A percentile compares a stretch with the other conserved stretches of the same genome.
Evolutionary conservation across 2,797 vertebrate genomes (phyloP).

Genomic region (Columba guinea): DNA sequence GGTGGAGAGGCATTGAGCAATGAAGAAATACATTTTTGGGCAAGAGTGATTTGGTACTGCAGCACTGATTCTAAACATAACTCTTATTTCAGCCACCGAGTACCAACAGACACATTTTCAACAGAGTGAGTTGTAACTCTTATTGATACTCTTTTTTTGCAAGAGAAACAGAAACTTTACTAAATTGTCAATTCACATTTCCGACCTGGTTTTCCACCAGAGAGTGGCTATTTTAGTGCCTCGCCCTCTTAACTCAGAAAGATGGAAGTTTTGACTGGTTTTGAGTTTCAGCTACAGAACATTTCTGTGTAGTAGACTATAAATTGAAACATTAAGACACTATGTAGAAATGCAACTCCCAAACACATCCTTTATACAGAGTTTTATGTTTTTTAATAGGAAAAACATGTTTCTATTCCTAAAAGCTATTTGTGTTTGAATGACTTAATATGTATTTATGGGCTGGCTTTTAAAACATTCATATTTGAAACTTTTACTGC

Average conservation of each 20-base stretch:
- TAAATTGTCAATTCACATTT: background rate
- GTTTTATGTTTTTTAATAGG: background rate
- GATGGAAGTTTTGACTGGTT: background rate
- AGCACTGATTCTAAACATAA: background rate
- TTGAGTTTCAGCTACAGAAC: background rate
- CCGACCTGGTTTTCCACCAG: background rate
- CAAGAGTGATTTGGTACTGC: background rate
- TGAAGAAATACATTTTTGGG: background rate
- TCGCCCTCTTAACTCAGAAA: background rate
- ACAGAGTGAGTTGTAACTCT: background rate
- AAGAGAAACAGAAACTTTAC: background rate
- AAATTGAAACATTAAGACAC: background rate
- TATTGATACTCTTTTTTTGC: background rate
- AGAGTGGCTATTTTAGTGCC: background rate
- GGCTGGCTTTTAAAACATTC: background rate
- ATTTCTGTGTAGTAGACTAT: background rate
- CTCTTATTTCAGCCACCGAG: background rate
- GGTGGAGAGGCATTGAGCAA: background rate
- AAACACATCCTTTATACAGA: background rate
- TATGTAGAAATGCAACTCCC: background rate
- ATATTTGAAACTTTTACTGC: background rate
- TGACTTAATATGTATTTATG: background rate
- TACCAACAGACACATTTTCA: background rate
- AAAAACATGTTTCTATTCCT: background rate
- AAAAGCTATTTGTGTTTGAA: background rate